phyloP scores from a whole-genome alignment of 2,113 vertebrate genomes.

The Elephas maximus region DNA sequence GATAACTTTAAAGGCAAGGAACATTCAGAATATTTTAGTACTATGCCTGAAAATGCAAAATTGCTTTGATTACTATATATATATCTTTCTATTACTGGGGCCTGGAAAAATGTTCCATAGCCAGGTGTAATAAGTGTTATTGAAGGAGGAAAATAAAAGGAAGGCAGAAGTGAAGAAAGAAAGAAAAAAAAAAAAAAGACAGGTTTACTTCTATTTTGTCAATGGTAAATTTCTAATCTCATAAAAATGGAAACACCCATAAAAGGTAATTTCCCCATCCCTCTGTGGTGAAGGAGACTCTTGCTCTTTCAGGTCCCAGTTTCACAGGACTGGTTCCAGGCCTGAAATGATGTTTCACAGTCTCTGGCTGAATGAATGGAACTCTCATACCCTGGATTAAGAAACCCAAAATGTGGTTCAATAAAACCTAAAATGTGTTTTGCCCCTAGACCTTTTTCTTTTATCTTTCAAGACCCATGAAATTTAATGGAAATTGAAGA shows the following conservation, averaged over 20 bases:
- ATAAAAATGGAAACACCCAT: conserved; percentile 3
- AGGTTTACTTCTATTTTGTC: not conserved
- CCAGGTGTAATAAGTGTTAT: not conserved
- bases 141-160: not conserved
- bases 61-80: not conserved
- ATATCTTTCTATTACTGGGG: not conserved
- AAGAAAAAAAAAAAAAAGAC: not conserved
- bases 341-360: not conserved
- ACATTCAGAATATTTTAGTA: not conserved
- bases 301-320: not conserved
- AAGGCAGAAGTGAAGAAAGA: not conserved
- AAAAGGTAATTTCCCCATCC: not conserved
- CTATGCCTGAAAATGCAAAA: not conserved
- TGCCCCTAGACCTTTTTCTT: conserved; percentile 71
- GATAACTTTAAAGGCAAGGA: conserved; percentile 9
- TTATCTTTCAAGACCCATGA: conserved; percentile 73
- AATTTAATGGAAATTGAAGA: conserved; percentile 78
- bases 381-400: not conserved
- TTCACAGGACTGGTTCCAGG: not conserved
- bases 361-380: not conserved
- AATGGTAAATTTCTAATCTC: conserved; percentile 10
- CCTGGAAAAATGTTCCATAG: not conserved
- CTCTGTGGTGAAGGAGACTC: not conserved
- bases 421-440: conserved; percentile 67
- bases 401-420: conserved; percentile 60